Evolutionary conservation across 1,140 invertebrate species (phyloP), one percentile per base, ranked within the genome.

Genomic region (Tenebrio molitor): DNA sequence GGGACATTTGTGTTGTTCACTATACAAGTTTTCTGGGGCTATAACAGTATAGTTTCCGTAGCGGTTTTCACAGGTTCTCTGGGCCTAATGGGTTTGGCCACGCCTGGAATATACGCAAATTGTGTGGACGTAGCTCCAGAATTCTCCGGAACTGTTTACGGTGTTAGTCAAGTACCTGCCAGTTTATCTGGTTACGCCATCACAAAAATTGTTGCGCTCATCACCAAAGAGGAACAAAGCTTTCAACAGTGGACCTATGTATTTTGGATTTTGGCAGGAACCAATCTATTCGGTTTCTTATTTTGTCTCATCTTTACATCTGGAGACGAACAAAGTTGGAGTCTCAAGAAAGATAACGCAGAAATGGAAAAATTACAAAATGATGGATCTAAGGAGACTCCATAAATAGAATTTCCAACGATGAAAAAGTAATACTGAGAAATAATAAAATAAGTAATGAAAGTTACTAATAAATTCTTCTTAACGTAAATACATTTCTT

Each of bases 191-290:
- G 62, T 17, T 41, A 39, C 12, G 33, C 15, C 2, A 36, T 15
- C 4, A 64, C 62, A 0, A 21, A 64, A 36, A 36, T 64, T 10
- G 29, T 36, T 2, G 36, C 29, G 16, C 16, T 64, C n/a, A 17
- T 64, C 4, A 64, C 29, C 1, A 34, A 36, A 39, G 17, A 64
- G 15, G 14, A n/a, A n/a, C 29, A 64, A 16, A 15, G 14, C 0
- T 64, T 64, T 36, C 29, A 64, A 15, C 29, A 41, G n/a, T 64
- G 62, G 62, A 15, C 14, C 10, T 33, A 6, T 17, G 8, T 64
- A 4, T 64, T 64, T 14, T 64, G 62, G 62, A 36, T 36, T 72
- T 21, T 72, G 29, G 46, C 29, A 12, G 21, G 46, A 0, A 7
- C 12, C 2, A 53, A 53, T 25, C 4, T 29, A 12, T 25, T 53